Evolutionary conservation across 2,797 vertebrate genomes (phyloP).

Genomic region (Spheniscus humboldti): DNA sequence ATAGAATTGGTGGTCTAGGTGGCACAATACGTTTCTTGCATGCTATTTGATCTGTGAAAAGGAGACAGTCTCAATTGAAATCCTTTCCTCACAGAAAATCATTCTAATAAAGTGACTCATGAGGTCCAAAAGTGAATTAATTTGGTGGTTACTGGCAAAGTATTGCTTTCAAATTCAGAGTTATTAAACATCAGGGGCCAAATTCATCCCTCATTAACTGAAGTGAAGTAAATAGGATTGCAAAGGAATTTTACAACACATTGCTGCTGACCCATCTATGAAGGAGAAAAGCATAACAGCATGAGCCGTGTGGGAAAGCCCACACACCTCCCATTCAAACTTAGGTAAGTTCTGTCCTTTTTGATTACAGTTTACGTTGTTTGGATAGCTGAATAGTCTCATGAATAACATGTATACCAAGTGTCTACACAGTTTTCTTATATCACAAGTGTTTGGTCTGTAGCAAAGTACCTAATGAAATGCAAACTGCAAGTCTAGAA

Average conservation of each 20-base stretch:
- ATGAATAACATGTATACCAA: background rate
- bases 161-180: background rate
- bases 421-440: background rate
- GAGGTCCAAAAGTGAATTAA: background rate
- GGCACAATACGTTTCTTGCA: constrained; percentile 7
- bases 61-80: constrained; percentile 22
- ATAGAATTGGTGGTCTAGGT: background rate
- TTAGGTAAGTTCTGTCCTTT: background rate
- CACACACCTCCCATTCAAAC: background rate
- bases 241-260: background rate
- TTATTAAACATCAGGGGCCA: background rate
- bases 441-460: background rate
- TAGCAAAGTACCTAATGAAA: background rate
- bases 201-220: background rate
- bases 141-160: constrained; percentile 2
- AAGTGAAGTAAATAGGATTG: background rate
- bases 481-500: background rate
- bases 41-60: background rate
- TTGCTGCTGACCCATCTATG: background rate
- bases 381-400: background rate
- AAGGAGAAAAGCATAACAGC: background rate
- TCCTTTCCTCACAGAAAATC: constrained; percentile 18
- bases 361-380: background rate
- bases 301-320: background rate
- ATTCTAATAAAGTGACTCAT: constrained; percentile 6